These are phyloP conservation scores for Allygus modestus DNA, from an alignment of 2,888 invertebrate species.

Conservation along the genomic window DNA sequence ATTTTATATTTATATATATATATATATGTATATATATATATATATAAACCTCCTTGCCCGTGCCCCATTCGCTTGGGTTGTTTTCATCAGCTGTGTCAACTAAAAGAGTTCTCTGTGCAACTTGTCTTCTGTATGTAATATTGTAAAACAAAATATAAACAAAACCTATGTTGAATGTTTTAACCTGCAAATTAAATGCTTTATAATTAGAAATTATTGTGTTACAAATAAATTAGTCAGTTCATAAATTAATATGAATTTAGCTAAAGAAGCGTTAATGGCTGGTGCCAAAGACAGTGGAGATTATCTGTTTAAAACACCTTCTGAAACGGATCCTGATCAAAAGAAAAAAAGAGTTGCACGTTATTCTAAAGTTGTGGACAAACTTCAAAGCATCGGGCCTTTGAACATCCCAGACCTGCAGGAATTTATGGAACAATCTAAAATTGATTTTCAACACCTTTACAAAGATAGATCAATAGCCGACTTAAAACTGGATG, in stretches of 20 bases:
- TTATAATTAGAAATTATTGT: too few relatives aligned
- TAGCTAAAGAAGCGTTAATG: neutral
- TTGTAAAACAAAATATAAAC: too few relatives aligned
- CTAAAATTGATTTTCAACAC: constrained; percentile 52
- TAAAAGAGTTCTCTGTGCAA: too few relatives aligned
- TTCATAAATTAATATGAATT: neutral
- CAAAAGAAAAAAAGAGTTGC: neutral
- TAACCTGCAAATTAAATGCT: too few relatives aligned
- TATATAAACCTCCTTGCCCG: too few relatives aligned
- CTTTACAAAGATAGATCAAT: constrained; percentile 43
- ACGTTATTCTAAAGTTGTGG: neutral
- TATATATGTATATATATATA: too few relatives aligned
- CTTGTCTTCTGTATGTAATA: too few relatives aligned
- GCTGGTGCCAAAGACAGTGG: neutral
- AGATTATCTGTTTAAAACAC: neutral
- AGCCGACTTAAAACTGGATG: constrained; percentile 23
- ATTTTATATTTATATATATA: too few relatives aligned
- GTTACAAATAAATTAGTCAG: neutral
- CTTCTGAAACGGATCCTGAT: neutral
- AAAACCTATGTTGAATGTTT: too few relatives aligned
- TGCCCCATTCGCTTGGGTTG: too few relatives aligned
- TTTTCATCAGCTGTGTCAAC: too few relatives aligned
- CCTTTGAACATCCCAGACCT: constrained; percentile 37
- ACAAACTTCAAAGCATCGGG: constrained; percentile 44
- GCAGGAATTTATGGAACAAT: constrained; percentile 35